phyloP scores from a whole-genome alignment of 2,888 invertebrate species.

The Acrocyrtus sp. region DNA sequence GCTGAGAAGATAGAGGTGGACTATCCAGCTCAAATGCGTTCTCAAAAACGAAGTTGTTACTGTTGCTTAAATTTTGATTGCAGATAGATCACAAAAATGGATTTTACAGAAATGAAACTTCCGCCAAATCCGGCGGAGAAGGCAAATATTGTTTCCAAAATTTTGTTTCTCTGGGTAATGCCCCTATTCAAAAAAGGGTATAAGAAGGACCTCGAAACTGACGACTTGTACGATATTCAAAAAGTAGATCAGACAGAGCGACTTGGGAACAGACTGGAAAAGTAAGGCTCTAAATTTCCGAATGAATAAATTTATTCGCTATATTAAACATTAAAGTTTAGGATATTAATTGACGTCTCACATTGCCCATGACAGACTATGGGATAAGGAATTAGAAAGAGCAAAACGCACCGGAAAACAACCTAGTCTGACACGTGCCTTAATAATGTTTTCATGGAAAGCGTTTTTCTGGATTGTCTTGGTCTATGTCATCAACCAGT shows the following conservation, averaged over 20 bases:
- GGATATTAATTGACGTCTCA: background rate
- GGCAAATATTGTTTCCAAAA: slow-evolving; percentile 43
- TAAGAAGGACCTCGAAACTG: slow-evolving; percentile 25
- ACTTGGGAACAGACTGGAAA: slow-evolving; percentile 23
- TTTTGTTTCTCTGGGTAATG: slow-evolving; percentile 46
- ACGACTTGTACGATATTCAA: slow-evolving; percentile 38
- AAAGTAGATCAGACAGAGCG: slow-evolving; percentile 22
- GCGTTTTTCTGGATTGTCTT: background rate
- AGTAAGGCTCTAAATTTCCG: background rate
- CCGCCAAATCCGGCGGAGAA: slow-evolving; percentile 8
- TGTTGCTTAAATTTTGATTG: too few relatives aligned
- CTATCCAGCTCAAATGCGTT: too few relatives aligned
- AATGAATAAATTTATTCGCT: background rate
- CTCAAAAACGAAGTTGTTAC: too few relatives aligned
- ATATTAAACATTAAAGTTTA: background rate
- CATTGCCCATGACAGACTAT: slow-evolving; percentile 11
- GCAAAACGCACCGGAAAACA: slow-evolving; percentile 17
- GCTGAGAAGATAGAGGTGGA: too few relatives aligned
- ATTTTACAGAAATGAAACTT: slow-evolving; percentile 21
- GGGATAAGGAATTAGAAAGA: slow-evolving; percentile 35
- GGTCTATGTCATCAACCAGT: slow-evolving; percentile 23
- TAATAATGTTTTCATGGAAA: slow-evolving; percentile 18
- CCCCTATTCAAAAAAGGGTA: slow-evolving; percentile 30
- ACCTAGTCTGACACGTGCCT: slow-evolving; percentile 20
- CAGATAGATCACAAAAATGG: too few relatives aligned